phyloP scores from a whole-genome alignment of 2,797 vertebrate genomes.

The Leptoclinus maculatus region DNA sequence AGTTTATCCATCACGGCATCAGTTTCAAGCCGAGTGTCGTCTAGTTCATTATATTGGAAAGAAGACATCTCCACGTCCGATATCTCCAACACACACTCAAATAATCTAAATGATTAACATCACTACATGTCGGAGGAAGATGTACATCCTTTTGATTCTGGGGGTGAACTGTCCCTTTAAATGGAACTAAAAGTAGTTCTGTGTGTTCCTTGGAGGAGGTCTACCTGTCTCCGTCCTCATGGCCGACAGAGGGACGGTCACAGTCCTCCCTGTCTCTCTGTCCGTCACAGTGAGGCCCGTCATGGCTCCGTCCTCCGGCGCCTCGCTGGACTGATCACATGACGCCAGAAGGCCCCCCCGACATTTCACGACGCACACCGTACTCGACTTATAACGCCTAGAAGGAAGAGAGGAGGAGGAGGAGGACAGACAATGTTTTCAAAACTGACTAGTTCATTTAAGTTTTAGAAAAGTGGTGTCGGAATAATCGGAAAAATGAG shows the following conservation, averaged over 20 bases:
- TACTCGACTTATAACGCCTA: slow-evolving; percentile 68
- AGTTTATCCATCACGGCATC: no score
- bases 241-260: slow-evolving; percentile 55
- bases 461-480: no score
- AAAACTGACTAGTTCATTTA: no score
- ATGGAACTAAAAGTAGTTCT: not conserved
- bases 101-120: no score
- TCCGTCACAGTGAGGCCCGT: slow-evolving; percentile 73
- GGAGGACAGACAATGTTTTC: not conserved
- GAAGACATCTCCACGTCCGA: no score
- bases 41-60: no score
- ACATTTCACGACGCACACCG: slow-evolving; percentile 71
- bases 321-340: slow-evolving; percentile 38
- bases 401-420: not conserved
- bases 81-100: no score
- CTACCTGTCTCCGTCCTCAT: slow-evolving; percentile 61
- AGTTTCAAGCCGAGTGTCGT: no score
- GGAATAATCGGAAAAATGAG: no score
- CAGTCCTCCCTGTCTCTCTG: slow-evolving; percentile 70
- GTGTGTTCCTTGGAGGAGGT: not conserved
- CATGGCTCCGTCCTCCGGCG: slow-evolving; percentile 68
- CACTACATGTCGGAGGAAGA: no score
- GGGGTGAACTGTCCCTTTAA: slow-evolving; percentile 11
- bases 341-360: slow-evolving; percentile 48
- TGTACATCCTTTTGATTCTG: no score